phyloP scores from a whole-genome alignment of 2,888 invertebrate species.

The Callosobruchus maculatus region DNA sequence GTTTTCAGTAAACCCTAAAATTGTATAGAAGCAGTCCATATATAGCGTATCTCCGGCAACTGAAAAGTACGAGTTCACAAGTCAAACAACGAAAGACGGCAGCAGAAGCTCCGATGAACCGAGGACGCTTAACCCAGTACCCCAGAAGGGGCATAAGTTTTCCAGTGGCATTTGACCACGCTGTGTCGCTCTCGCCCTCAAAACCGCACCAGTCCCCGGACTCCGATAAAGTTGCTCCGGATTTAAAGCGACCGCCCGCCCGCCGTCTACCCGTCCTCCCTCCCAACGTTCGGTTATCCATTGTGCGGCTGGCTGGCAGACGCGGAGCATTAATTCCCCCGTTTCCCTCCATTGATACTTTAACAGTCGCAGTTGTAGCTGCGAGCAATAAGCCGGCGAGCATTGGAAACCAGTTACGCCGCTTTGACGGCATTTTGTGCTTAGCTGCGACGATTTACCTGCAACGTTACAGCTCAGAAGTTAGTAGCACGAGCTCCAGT shows the following conservation, averaged over 20 bases:
- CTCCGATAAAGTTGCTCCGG: neutral
- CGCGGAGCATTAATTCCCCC: neutral
- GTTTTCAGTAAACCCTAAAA: too few species aligned
- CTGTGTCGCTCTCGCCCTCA: neutral
- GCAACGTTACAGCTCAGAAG: neutral
- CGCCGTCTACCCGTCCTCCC: neutral
- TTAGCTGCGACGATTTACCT: neutral
- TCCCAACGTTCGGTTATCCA: neutral
- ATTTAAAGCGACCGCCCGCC: neutral
- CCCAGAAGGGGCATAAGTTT: neutral
- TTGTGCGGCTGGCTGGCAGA: neutral
- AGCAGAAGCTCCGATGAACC: neutral
- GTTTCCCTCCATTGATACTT: neutral
- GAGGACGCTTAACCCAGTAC: neutral
- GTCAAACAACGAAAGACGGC: neutral
- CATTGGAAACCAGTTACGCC: neutral
- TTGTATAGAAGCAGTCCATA: too few species aligned
- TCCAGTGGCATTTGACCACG: neutral
- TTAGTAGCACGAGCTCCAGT: neutral
- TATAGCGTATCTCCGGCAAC: neutral
- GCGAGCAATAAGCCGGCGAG: neutral
- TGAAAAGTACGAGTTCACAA: neutral
- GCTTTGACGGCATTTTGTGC: neutral
- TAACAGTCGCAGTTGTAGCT: neutral
- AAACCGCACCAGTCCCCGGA: neutral